A percentile compares a stretch with the other conserved stretches of the same genome.
These are phyloP conservation scores for Ptychobarbus kaznakovi DNA, from an alignment of 2,797 vertebrate genomes.

Conservation along the genomic window DNA sequence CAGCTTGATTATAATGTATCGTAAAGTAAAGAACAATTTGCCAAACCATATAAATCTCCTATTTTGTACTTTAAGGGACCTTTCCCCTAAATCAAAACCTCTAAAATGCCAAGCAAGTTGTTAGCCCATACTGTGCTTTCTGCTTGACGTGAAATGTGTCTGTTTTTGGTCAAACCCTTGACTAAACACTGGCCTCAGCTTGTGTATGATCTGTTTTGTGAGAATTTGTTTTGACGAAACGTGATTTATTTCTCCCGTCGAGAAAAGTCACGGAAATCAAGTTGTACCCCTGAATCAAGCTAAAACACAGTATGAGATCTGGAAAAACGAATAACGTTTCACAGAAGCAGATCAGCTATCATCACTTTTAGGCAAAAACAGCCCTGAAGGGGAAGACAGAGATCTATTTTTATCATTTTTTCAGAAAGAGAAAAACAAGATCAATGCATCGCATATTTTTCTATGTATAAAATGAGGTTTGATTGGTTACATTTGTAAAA, in stretches of 20 bases:
- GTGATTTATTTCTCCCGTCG: not conserved
- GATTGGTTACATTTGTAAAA: slow-evolving; percentile 67
- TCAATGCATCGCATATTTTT: slow-evolving; percentile 73
- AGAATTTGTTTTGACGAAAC: not conserved
- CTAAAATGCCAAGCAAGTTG: slow-evolving; percentile 48
- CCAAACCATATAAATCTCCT: slow-evolving; percentile 46
- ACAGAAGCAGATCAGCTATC: slow-evolving; percentile 49
- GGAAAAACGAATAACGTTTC: slow-evolving; percentile 52
- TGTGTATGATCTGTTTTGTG: slow-evolving; percentile 42
- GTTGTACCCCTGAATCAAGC: slow-evolving; percentile 50
- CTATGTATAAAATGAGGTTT: slow-evolving; percentile 66
- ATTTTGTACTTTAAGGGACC: slow-evolving; percentile 47
- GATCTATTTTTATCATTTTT: slow-evolving; percentile 68
- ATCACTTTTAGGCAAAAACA: slow-evolving; percentile 59
- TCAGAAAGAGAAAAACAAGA: slow-evolving; percentile 65
- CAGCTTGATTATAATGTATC: slow-evolving; percentile 52
- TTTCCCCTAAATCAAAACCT: slow-evolving; percentile 32
- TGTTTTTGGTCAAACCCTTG: slow-evolving; percentile 49
- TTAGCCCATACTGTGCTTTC: slow-evolving; percentile 47
- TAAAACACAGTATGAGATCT: slow-evolving; percentile 46
- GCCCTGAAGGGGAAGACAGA: slow-evolving; percentile 57
- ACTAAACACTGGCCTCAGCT: slow-evolving; percentile 14
- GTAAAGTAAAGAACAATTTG: slow-evolving; percentile 55
- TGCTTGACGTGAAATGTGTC: slow-evolving; percentile 40
- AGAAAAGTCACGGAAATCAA: slow-evolving; percentile 11